These are phyloP conservation scores for Ifrita kowaldi DNA, from an alignment of 2,113 vertebrate genomes.

Conservation along the genomic window DNA sequence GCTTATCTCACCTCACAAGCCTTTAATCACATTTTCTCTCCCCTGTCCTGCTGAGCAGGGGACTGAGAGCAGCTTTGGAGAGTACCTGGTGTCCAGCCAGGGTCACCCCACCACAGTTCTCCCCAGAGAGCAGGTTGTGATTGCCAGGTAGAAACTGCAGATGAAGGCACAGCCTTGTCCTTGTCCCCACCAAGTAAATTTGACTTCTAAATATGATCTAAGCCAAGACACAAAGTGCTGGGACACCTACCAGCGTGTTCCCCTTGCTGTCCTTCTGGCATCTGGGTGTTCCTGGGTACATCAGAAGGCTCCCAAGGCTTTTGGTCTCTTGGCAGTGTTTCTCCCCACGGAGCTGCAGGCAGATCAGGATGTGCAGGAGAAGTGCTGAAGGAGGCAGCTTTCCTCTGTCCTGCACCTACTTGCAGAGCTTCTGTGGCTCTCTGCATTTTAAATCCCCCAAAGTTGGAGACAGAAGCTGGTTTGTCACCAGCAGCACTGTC, in stretches of 20 bases:
- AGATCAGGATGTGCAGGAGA: background rate
- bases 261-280: background rate
- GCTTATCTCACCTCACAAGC: background rate
- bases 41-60: background rate
- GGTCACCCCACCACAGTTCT: background rate
- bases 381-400: background rate
- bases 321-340: background rate
- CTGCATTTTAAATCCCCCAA: background rate
- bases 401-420: background rate
- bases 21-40: background rate
- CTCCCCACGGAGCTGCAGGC: fast-evolving
- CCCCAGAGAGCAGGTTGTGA: background rate
- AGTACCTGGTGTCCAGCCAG: background rate
- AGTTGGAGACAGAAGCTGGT: background rate
- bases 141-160: background rate
- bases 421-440: background rate
- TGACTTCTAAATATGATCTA: background rate
- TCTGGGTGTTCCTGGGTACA: background rate
- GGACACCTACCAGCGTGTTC: conserved; percentile 1
- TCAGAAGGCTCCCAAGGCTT: background rate
- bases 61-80: background rate
- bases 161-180: background rate
- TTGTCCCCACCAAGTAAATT: background rate
- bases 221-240: background rate
- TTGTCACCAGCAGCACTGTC: background rate